These are phyloP conservation scores for Lomographa bimaculata DNA, from an alignment of 2,888 invertebrate genomes.

Conservation along the genomic window DNA sequence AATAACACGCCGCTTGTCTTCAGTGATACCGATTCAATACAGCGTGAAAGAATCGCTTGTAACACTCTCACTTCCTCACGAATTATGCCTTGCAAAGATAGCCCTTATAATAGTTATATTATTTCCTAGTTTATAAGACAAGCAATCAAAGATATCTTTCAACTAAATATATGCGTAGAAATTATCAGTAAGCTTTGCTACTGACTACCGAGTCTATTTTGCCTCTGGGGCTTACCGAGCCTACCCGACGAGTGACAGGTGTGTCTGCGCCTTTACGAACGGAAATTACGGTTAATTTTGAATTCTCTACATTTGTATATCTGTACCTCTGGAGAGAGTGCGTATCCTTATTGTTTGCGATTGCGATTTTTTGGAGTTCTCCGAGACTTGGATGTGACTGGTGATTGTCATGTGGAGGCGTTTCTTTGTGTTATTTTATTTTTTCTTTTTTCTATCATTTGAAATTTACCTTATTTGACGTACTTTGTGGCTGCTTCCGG, in stretches of 20 bases:
- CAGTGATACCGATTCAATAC: too few species aligned
- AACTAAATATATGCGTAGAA: too few species aligned
- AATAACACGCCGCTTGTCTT: too few species aligned
- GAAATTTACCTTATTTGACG: too few species aligned
- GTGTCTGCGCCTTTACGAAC: conserved; percentile 38
- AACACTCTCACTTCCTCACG: too few species aligned
- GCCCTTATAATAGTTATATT: too few species aligned
- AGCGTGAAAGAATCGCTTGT: too few species aligned
- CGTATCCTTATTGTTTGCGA: conserved; percentile 15
- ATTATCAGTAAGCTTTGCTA: too few species aligned
- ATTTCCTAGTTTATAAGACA: too few species aligned
- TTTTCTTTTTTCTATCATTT: neutral
- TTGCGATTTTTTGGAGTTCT: conserved; percentile 8
- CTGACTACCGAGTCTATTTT: neutral
- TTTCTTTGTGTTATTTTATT: conserved; percentile 2
- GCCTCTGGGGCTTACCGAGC: conserved; percentile 30
- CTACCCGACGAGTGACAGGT: conserved; percentile 43
- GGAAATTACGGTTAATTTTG: conserved; percentile 46
- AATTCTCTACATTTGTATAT: conserved; percentile 37
- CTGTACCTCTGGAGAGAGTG: conserved; percentile 24
- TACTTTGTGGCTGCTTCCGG: too few species aligned
- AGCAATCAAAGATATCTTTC: too few species aligned
- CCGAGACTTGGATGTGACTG: conserved; percentile 8
- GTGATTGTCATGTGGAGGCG: conserved; percentile 12
- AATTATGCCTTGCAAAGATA: too few species aligned